These are phyloP conservation scores for Rutilus rutilus DNA, from an alignment of 2,113 vertebrate species.

Conservation along the genomic window DNA sequence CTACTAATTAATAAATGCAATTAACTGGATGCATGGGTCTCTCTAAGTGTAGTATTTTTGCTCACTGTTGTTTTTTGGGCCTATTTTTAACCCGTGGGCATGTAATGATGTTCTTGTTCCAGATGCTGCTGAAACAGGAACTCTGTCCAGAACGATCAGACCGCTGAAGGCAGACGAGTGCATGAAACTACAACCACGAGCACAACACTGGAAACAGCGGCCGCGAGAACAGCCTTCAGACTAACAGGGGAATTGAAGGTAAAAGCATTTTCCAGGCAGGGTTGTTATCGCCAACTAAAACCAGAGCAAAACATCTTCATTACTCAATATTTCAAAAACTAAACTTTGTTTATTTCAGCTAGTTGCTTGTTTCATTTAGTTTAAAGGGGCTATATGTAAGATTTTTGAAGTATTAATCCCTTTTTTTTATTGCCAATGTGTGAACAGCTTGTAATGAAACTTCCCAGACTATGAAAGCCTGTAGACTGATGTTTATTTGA, in stretches of 20 bases:
- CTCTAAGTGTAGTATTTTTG: background rate
- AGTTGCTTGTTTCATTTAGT: too few species aligned
- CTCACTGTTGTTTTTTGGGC: background rate
- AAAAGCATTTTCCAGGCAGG: background rate
- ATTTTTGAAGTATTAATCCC: too few species aligned
- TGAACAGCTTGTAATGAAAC: too few species aligned
- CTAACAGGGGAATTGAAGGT: background rate
- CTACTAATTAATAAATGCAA: too few species aligned
- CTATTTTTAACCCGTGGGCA: conserved; percentile 8
- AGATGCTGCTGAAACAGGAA: conserved; percentile 14
- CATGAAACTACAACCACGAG: conserved; percentile 6
- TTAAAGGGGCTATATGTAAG: too few species aligned
- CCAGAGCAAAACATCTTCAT: background rate
- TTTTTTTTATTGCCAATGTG: too few species aligned
- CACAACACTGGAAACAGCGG: background rate
- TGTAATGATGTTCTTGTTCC: background rate
- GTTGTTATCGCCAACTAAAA: background rate
- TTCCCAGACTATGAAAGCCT: too few species aligned
- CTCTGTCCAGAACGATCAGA: background rate
- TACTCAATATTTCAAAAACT: too few species aligned
- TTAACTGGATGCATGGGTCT: background rate
- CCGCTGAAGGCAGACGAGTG: background rate
- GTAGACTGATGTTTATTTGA: too few species aligned
- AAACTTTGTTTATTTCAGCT: too few species aligned
- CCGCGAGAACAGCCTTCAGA: background rate